Percentiles rank a stretch among this genome's conserved stretches.
These are phyloP conservation scores for Meta bourneti DNA, from an alignment of 2,888 invertebrate species.

Conservation along the genomic window DNA sequence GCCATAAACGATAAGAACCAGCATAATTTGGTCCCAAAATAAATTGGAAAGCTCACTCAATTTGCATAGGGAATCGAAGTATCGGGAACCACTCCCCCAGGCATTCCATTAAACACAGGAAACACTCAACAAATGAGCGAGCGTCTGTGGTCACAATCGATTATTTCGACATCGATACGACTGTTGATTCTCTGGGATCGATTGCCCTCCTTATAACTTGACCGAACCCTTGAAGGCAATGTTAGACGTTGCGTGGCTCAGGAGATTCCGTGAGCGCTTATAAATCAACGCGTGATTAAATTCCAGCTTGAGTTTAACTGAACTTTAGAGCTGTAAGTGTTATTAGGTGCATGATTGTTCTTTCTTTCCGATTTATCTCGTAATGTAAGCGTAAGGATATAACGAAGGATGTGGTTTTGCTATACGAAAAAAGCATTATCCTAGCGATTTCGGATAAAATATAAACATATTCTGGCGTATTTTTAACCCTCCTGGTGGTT, in stretches of 20 bases:
- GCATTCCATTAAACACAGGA: constrained; percentile 14
- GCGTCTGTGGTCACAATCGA: constrained; percentile 50
- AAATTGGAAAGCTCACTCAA: not conserved
- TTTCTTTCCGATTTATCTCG: no score
- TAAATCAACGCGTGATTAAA: not conserved
- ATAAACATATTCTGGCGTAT: no score
- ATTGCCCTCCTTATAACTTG: not conserved
- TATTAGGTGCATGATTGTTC: not conserved
- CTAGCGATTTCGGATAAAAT: no score
- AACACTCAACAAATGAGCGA: constrained; percentile 44
- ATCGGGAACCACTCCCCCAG: constrained; percentile 9
- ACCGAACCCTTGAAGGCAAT: not conserved
- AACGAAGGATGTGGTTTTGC: no score
- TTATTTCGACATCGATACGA: constrained; percentile 47
- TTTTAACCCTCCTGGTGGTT: no score
- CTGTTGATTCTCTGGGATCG: constrained; percentile 52
- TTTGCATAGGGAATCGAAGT: constrained; percentile 16
- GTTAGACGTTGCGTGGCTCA: not conserved
- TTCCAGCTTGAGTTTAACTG: not conserved
- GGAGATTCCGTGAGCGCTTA: not conserved
- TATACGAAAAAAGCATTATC: no score
- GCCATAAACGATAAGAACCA: not conserved
- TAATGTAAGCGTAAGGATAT: no score
- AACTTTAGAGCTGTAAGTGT: not conserved
- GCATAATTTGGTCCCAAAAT: not conserved